phyloP scores from a whole-genome alignment of 2,113 vertebrate genomes.

The Lontra canadensis region DNA sequence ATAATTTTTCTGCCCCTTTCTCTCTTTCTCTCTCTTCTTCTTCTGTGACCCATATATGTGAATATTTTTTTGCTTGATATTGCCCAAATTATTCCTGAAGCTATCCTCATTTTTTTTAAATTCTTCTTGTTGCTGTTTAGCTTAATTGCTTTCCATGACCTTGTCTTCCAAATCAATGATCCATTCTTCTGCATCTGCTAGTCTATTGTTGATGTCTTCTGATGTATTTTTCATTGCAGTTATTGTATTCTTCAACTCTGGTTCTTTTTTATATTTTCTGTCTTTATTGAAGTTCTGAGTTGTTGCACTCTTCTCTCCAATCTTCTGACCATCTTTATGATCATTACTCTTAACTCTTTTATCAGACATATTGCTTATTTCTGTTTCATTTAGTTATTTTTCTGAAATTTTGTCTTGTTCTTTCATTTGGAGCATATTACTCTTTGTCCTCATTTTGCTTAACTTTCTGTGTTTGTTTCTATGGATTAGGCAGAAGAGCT shows the following conservation, averaged over 20 bases:
- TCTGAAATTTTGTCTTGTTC: not conserved
- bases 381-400: not conserved
- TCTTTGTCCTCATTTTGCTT: not conserved
- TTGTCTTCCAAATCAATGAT: not conserved
- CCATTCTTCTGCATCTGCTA: not conserved
- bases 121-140: not conserved
- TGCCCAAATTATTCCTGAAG: not conserved
- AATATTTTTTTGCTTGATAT: not conserved
- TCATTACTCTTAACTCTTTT: not conserved
- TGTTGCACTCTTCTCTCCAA: not conserved
- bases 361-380: not conserved
- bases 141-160: not conserved
- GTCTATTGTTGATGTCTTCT: not conserved
- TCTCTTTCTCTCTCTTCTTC: not conserved
- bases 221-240: not conserved
- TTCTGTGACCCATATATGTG: not conserved
- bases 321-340: not conserved
- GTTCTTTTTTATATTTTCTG: not conserved
- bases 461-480: not conserved
- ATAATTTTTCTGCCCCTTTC: not conserved
- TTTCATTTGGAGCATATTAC: not conserved
- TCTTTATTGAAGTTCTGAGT: not conserved
- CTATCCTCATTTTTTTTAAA: not conserved
- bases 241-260: not conserved
- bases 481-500: not conserved